A percentile compares a stretch with the other conserved stretches of the same genome.
phyloP scores from a whole-genome alignment of 2,113 vertebrate genomes.

The Eudyptes chrysolophus region DNA sequence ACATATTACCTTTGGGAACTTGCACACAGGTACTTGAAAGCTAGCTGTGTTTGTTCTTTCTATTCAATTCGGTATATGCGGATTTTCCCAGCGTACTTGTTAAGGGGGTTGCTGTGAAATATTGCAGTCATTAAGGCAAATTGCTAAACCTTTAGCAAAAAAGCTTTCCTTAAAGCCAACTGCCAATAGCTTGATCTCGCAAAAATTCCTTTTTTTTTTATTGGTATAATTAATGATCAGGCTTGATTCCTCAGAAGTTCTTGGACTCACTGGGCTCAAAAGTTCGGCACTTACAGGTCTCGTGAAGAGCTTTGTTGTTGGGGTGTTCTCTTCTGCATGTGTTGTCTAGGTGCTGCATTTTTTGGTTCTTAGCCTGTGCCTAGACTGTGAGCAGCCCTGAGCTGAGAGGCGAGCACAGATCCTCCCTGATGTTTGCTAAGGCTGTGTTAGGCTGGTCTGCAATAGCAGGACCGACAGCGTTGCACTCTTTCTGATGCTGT shows the following conservation, averaged over 20 bases:
- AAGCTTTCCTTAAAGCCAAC: conserved; percentile 2
- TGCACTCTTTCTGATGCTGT: no score
- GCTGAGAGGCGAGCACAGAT: not conserved
- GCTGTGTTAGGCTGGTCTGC: not conserved
- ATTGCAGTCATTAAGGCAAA: conserved; percentile 36
- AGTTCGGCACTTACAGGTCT: accelerated
- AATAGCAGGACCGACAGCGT: accelerated
- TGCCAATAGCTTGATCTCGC: not conserved
- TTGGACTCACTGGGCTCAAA: not conserved
- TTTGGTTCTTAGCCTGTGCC: not conserved
- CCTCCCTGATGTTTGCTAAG: not conserved
- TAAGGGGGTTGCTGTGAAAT: conserved; percentile 14
- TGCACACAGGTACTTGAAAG: not conserved
- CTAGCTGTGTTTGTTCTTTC: not conserved
- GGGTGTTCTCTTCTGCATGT: not conserved
- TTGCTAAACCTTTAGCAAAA: not conserved
- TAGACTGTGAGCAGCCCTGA: not conserved
- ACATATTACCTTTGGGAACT: not conserved
- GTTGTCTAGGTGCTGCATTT: not conserved
- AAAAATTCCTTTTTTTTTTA: not conserved
- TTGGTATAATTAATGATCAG: not conserved
- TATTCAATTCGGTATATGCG: accelerated
- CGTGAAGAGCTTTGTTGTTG: not conserved
- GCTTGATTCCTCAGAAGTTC: not conserved
- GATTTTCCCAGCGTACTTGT: conserved; percentile 21